Base-by-base conservation (phyloP, 2,888 invertebrate genomes). In the Drosophila infuscata region DNA sequence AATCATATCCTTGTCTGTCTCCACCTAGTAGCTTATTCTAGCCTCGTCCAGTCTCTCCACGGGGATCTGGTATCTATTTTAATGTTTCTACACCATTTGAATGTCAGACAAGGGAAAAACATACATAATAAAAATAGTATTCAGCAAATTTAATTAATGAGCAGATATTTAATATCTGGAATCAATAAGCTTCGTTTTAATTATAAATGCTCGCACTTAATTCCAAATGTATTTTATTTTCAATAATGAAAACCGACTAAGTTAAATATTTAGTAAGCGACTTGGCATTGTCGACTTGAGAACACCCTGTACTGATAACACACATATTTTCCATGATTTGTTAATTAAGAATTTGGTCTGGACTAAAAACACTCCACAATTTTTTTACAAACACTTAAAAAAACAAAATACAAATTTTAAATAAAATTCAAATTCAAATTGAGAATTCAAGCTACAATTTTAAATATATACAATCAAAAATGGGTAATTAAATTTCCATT, bases 71-170 rank as follows among this genome's bases (percentile, higher is more conserved):
- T 30, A 29, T 35, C 63, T 30, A 63, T 32, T 63, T 63, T 46
- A 63, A 63, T 46, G 63, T 72, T 54, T 72, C 53, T 43, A 32
- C 59, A 56, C 51, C 30, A 41, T 66, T 64, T 71, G 43, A 64
- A 72, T 71, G 72, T 41, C 41, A 30, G 12, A 20, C 32, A 59
- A 33, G 36, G 64, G 53, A 35, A 38, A 32, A 29, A 51, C 54
- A 64, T 33, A 62, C 12, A 53, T 63, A 43, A 36, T 46, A 62
- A 61, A 49, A 64, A 41, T 46, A 20, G 4, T 20, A 8, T 8
- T 20, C 20, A 46, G 8, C 15, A 15, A 15, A 25, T 15, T 15
- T 3, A 72, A n/a, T 53, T 74, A 73, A 73, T 74, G 59, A 65
- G 66, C 51, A 46, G 56, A 56, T 52, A 63, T 63, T 15, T 48